Evolutionary conservation across 1,140 invertebrate species (phyloP).

Genomic region (Vollenhovia emeryi): DNA sequence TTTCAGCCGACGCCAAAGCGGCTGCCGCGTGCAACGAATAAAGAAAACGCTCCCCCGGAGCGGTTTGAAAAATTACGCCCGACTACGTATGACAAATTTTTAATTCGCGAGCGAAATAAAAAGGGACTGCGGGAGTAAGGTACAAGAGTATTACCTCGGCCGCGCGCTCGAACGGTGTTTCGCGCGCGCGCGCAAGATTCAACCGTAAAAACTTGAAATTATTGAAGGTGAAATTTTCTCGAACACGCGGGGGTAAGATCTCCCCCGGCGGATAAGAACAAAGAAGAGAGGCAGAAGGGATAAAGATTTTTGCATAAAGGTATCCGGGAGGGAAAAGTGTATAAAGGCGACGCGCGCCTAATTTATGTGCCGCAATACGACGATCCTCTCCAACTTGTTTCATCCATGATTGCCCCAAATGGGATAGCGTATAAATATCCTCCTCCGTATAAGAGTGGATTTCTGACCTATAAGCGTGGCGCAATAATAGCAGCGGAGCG

Average conservation of each 20-base stretch:
- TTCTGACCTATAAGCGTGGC: constrained; percentile 54
- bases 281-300: background rate
- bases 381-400: constrained; percentile 47
- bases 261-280: background rate
- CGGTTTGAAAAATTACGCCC: constrained; percentile 2
- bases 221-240: background rate
- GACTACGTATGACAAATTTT: constrained; percentile 19
- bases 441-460: constrained; percentile 49
- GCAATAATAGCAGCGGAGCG: constrained; percentile 55
- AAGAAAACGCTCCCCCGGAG: background rate
- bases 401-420: constrained; percentile 59
- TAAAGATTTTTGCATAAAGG: constrained; percentile 53
- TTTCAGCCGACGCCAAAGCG: background rate
- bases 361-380: constrained; percentile 58
- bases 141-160: background rate
- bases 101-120: constrained; percentile 22
- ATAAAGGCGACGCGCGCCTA: constrained; percentile 27
- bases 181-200: background rate
- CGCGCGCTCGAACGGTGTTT: background rate
- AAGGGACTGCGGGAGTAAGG: background rate
- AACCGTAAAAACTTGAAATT: constrained; percentile 22
- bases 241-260: constrained; percentile 14
- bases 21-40: background rate
- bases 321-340: constrained; percentile 28
- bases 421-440: constrained; percentile 54